These are phyloP conservation scores for Kradibia gibbosae DNA, from an alignment of 1,140 invertebrate species.

Conservation along the genomic window DNA sequence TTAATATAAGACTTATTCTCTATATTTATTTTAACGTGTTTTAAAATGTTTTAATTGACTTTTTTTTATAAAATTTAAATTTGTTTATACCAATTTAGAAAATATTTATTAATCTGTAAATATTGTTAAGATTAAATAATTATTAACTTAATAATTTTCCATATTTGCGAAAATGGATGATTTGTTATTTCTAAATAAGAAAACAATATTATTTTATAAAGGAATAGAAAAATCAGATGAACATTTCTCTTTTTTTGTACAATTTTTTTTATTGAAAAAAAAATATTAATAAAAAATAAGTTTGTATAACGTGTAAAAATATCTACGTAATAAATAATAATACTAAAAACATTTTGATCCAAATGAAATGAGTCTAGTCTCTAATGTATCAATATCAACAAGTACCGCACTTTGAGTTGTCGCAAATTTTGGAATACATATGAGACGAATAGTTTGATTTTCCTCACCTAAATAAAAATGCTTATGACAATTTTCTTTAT, in stretches of 20 bases:
- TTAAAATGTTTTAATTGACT: too few relatives aligned
- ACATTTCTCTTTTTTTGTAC: not conserved
- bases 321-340: constrained; percentile 1
- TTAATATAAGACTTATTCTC: too few relatives aligned
- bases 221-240: not conserved
- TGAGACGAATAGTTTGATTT: constrained; percentile 76
- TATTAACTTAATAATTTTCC: too few relatives aligned
- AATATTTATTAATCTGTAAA: too few relatives aligned
- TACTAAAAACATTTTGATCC: constrained; percentile 48
- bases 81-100: too few relatives aligned
- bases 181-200: too few relatives aligned
- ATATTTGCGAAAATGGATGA: too few relatives aligned
- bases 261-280: constrained; percentile 24
- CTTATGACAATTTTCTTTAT: constrained; percentile 10
- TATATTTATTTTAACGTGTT: too few relatives aligned
- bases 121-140: too few relatives aligned
- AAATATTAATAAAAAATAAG: constrained; percentile 10
- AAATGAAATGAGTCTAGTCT: constrained; percentile 78
- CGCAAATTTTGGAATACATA: constrained; percentile 81
- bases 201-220: not conserved
- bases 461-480: constrained; percentile 72
- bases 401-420: constrained; percentile 77
- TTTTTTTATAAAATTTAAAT: too few relatives aligned
- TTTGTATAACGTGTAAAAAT: constrained; percentile 3
- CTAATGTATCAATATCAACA: constrained; percentile 79